phyloP scores from a whole-genome alignment of 2,113 vertebrate species.

The Chionomys nivalis region DNA sequence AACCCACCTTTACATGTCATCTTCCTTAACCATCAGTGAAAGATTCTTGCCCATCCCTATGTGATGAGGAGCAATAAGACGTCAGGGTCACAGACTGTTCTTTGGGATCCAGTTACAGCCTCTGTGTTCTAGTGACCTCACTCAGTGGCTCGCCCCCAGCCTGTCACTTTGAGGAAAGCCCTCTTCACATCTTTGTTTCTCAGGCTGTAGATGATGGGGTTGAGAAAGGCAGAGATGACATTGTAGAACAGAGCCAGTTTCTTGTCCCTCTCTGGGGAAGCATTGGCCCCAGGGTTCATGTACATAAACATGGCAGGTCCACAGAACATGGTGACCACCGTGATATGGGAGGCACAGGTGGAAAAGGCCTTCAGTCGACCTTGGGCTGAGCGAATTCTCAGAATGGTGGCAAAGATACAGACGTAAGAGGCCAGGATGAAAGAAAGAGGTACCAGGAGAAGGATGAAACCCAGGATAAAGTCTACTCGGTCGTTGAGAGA shows the following conservation, averaged over 20 bases:
- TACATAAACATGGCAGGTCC: constrained; percentile 79
- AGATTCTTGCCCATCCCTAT: not conserved
- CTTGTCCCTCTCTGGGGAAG: constrained; percentile 71
- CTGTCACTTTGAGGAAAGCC: constrained; percentile 66
- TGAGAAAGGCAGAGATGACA: constrained; percentile 75
- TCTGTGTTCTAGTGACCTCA: not conserved
- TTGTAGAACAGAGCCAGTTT: constrained; percentile 76
- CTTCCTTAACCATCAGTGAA: not conserved
- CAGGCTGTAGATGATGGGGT: constrained; percentile 75
- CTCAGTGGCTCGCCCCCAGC: not conserved
- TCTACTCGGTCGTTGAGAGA: constrained; percentile 62
- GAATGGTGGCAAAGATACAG: constrained; percentile 62
- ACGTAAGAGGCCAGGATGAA: constrained; percentile 67
- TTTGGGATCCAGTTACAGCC: not conserved
- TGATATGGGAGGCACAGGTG: constrained; percentile 69
- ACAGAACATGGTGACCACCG: constrained; percentile 75
- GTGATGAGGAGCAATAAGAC: not conserved
- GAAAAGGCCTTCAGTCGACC: constrained; percentile 69
- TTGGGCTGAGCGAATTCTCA: constrained; percentile 62
- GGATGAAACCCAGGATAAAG: constrained; percentile 73
- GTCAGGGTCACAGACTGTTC: not conserved
- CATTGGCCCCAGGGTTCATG: constrained; percentile 72
- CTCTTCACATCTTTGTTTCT: constrained; percentile 77
- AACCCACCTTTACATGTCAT: not conserved
- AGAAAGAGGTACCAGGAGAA: constrained; percentile 70